phyloP scores from a whole-genome alignment of 2,888 invertebrate species.

The Eurois occulta region DNA sequence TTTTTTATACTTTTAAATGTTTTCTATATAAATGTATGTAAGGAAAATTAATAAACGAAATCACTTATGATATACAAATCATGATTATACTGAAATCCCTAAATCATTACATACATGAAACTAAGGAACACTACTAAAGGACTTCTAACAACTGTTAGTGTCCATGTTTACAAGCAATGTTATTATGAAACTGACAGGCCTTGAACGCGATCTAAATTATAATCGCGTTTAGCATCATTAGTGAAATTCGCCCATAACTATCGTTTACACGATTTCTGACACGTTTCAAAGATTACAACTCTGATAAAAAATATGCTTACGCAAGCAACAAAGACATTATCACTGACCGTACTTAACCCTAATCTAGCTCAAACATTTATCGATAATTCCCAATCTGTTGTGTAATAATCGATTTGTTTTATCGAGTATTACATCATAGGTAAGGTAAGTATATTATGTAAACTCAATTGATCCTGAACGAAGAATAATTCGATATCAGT shows the following conservation, averaged over 20 bases:
- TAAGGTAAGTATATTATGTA: conserved; percentile 16
- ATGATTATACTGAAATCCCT: too few relatives aligned
- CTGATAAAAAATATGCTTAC: not conserved
- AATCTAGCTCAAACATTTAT: conserved; percentile 43
- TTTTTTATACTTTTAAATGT: too few relatives aligned
- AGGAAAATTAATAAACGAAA: too few relatives aligned
- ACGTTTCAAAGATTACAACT: not conserved
- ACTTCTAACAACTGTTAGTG: too few relatives aligned
- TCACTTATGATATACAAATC: too few relatives aligned
- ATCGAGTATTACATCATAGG: conserved; percentile 15
- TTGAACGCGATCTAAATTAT: not conserved
- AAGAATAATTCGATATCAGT: conserved; percentile 1
- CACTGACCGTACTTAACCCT: conserved; percentile 27
- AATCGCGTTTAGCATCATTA: not conserved
- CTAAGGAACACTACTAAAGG: too few relatives aligned
- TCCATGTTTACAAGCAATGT: too few relatives aligned
- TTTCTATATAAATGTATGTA: too few relatives aligned
- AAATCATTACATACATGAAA: too few relatives aligned
- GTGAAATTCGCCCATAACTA: not conserved
- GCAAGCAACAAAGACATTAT: conserved; percentile 7
- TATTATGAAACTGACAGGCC: not conserved
- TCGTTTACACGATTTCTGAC: not conserved
- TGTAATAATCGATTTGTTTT: conserved; percentile 25
- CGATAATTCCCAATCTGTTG: conserved; percentile 37
- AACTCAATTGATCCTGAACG: conserved; percentile 9